Percentiles rank a stretch among this genome's conserved stretches.
Conservation (phyloP, 64 coral and sea anemone species). For the Dendronephthya gigantea region DNA sequence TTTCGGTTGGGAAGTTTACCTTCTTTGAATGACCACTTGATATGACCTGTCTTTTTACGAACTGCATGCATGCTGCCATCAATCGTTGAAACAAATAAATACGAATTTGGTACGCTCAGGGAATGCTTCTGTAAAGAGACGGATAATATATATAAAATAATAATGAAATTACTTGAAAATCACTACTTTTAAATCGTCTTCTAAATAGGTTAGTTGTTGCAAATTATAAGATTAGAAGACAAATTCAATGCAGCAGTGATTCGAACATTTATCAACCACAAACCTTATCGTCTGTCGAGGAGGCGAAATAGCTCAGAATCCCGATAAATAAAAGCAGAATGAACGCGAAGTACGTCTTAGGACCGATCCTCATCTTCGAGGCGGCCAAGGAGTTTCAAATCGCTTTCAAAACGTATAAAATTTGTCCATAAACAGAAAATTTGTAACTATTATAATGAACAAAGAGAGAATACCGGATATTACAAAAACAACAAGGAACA, state of each 20-base stretch:
- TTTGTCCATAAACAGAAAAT: background rate
- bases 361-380: background rate
- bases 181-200: background rate
- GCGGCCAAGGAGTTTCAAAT: background rate
- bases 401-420: background rate
- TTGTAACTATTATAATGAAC: background rate
- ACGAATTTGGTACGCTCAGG: background rate
- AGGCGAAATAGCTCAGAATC: background rate
- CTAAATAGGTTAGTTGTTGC: background rate
- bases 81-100: constrained; percentile 4
- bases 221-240: background rate
- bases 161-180: background rate
- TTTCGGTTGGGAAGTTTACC: background rate
- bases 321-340: background rate
- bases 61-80: constrained; percentile 6
- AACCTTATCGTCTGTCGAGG: constrained; percentile 9
- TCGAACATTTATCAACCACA: background rate
- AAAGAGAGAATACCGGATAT: background rate
- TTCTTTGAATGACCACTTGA: constrained; percentile 17
- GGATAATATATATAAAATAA: background rate
- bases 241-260: background rate
- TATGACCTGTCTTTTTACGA: background rate
- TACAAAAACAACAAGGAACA: background rate
- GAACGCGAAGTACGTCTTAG: background rate
- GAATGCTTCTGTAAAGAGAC: background rate